Percentiles rank a stretch among this genome's conserved stretches.
Evolutionary conservation across 2,113 vertebrate genomes (phyloP).

Genomic region (Proterorhinus semilunaris): DNA sequence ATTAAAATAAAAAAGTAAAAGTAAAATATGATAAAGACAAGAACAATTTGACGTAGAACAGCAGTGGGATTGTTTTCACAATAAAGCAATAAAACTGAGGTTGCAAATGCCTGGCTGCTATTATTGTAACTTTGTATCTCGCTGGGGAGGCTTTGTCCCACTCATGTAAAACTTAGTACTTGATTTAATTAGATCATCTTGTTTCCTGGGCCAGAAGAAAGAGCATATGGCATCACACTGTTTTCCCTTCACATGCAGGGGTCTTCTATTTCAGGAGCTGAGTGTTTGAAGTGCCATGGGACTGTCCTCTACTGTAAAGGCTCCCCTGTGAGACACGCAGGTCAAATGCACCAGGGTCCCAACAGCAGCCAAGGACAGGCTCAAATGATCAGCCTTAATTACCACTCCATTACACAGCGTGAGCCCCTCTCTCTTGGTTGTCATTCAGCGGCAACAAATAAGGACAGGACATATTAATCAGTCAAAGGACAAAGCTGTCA

Average conservation of each 20-base stretch:
- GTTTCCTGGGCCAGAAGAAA: slow-evolving; percentile 61
- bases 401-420: slow-evolving; percentile 25
- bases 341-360: slow-evolving; percentile 44
- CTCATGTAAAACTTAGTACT: slow-evolving; percentile 61
- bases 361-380: slow-evolving; percentile 57
- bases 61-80: too few relatives aligned
- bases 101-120: slow-evolving; percentile 14
- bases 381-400: slow-evolving; percentile 50
- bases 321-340: slow-evolving; percentile 43
- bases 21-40: too few relatives aligned
- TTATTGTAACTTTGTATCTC: slow-evolving; percentile 43
- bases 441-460: slow-evolving; percentile 46
- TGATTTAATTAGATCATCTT: slow-evolving; percentile 68
- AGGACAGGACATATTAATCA: slow-evolving; percentile 35
- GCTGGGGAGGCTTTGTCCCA: slow-evolving; percentile 56
- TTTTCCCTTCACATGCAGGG: slow-evolving; percentile 35
- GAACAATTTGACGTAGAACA: too few relatives aligned
- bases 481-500: not conserved
- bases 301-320: slow-evolving; percentile 31
- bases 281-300: slow-evolving; percentile 50
- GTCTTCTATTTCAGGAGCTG: slow-evolving; percentile 61
- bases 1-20: too few relatives aligned
- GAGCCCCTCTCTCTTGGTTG: slow-evolving; percentile 19
- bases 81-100: not conserved
- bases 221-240: slow-evolving; percentile 64